Evolutionary conservation across 1,140 invertebrate species (phyloP).

Genomic region (Holcopasites calliopsidis): DNA sequence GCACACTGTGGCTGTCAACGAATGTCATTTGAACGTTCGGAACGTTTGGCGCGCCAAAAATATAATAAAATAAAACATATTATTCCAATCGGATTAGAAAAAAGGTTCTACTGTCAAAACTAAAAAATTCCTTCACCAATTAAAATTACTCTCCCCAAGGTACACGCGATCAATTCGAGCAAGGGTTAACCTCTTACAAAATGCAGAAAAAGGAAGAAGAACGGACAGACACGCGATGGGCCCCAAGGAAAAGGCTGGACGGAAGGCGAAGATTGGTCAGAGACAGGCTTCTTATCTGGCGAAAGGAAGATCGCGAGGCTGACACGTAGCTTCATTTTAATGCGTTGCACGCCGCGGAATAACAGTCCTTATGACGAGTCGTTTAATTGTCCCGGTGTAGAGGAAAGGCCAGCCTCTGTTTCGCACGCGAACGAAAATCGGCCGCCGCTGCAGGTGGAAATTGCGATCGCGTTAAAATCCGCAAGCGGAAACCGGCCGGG

Average conservation of each 20-base stretch:
- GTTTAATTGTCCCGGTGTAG: conserved; percentile 55
- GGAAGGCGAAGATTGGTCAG: background rate
- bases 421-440: conserved; percentile 59
- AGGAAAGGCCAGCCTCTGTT: conserved; percentile 9
- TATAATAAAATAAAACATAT: too few relatives aligned
- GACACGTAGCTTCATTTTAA: conserved; percentile 57
- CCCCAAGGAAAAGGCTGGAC: background rate
- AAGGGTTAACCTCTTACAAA: too few relatives aligned
- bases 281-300: conserved; percentile 24
- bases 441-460: conserved; percentile 48
- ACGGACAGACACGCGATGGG: background rate
- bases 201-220: conserved; percentile 7
- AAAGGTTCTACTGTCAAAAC: too few relatives aligned
- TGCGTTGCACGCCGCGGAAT: conserved; percentile 54
- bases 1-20: too few relatives aligned
- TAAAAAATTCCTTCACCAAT: too few relatives aligned
- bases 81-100: too few relatives aligned
- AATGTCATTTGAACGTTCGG: too few relatives aligned
- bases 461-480: conserved; percentile 50
- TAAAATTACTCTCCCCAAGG: too few relatives aligned
- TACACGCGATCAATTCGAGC: too few relatives aligned
- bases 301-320: conserved; percentile 16
- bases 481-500: conserved; percentile 40
- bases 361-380: conserved; percentile 53
- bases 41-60: too few relatives aligned